Evolutionary conservation across 2,797 vertebrate species (phyloP), one percentile per base, ranked within the genome.

Genomic region (Rhinoraja longicauda): DNA sequence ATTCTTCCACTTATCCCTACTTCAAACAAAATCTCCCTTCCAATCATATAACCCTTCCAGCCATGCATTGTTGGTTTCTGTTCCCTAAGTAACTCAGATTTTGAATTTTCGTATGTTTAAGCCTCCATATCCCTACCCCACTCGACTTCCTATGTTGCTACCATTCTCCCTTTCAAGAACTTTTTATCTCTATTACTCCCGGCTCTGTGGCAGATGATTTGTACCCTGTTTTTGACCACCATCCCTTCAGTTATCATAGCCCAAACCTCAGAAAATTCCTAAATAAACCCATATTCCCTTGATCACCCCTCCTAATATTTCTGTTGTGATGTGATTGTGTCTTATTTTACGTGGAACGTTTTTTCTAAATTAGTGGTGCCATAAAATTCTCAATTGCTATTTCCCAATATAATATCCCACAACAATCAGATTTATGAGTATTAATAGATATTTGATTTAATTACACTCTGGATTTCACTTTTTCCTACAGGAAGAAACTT

Each of bases 401-500:
- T 53, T 5, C 53, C 10, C 24, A 84, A 13, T 29, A 57, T 59
- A 77, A 10, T 13, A 26, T 59, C 4, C 4, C 26, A 4, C 7
- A 9, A 19, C 8, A 29, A 59, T 57, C 64, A 67, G 17, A 67
- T 67, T 67, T 17, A 17, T 67, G 17, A 67, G 1, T 67, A 67
- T 67, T 67, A 67, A 67, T 3, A 67, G 13, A 67, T 67, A 67
- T n/a, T n/a, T 72, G 67, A 72, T 72, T 72, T 90, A 72, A 36
- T 81, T 70, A 79, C 12, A 73, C 45, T 73, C 70, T 92, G 39
- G 21, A n/a, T 92, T 88, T 88, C n/a, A 6, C 88, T 94, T 94
- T 78, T 95, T 15, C 94, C 95, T 95, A 36, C 95, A 99, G 99
- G 99, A 19, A 97, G 97, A 93, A 97, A 99, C 95, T 95, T 99